phyloP scores from a whole-genome alignment of 2,888 invertebrate species.

The Tholera decimalis region DNA sequence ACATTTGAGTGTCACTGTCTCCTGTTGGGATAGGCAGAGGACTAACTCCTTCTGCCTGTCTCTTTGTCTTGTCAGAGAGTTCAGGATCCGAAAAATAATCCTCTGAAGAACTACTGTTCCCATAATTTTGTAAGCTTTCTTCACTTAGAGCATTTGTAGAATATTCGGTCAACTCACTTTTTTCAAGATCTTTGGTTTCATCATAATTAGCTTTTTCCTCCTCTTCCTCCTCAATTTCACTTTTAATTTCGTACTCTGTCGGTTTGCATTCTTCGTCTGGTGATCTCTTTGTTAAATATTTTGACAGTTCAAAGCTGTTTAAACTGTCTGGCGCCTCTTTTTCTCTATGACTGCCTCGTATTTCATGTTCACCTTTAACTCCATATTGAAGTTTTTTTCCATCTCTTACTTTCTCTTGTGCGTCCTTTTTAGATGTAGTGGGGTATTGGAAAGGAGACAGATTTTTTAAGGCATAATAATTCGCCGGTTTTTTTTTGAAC shows the following conservation, averaged over 20 bases:
- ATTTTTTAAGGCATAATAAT: conserved; percentile 4
- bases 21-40: conserved; percentile 37
- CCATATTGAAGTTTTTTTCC: background rate
- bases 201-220: background rate
- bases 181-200: background rate
- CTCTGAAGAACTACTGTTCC: conserved; percentile 30
- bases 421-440: background rate
- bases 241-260: background rate
- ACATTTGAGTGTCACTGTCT: conserved; percentile 69
- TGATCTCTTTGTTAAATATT: conserved; percentile 34
- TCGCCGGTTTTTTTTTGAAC: background rate
- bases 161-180: conserved; percentile 3
- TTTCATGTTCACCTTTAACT: background rate
- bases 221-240: background rate
- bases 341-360: background rate
- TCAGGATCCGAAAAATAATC: conserved; percentile 5
- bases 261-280: background rate
- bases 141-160: conserved; percentile 15
- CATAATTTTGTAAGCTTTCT: conserved; percentile 31
- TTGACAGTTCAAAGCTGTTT: conserved; percentile 2
- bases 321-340: conserved; percentile 5
- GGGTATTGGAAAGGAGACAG: background rate
- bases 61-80: conserved; percentile 45
- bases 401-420: background rate
- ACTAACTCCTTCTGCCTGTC: conserved; percentile 52